Base-by-base conservation (phyloP, 1,140 invertebrate species). In the Drosophila pectinifera region DNA sequence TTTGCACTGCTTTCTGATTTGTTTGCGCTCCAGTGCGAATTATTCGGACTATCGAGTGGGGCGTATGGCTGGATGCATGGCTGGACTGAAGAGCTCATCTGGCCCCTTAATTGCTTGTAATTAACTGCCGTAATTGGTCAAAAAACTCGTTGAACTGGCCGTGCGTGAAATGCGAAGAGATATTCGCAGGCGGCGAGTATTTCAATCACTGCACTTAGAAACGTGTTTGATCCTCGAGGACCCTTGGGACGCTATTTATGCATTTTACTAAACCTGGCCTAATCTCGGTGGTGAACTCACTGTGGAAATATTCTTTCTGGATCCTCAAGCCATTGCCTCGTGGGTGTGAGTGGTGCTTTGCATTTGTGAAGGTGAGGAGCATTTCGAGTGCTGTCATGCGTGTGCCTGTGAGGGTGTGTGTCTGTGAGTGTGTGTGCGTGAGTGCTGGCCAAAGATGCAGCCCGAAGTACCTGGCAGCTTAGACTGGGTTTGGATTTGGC, bases 1-100 rank as follows among this genome's bases (percentile, higher is more conserved):
- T 81, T 63, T 74, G 68, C 58, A 81, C 45, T 81, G 74, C 69
- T 49, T 36, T 88, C 73, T 86, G 83, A 88, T 78, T 86, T 86
- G 83, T 82, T 82, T 78, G 68, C 56, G 48, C 53, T 69, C 46
- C 55, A 42, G 31, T 54, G 54, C 61, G 58, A 63, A 49, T 61
- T 84, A 74, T 67, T 70, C 53, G 55, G 65, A 42, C 42, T 58
- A 59, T 63, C 43, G 63, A 42, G 72, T 56, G 18, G 31, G 31
- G 48, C 10, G 26, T 24, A 24, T 13, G 46, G 55, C 22, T 46
- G 28, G 31, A 2, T 22, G 26, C 3, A 11, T 39, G 24, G 24
- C 5, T 41, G 49, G 22, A 24, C 18, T 22, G 22, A 10, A 43
- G 13, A 43, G 61, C 68, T 57, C 54, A 42, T 42, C 41, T 59